Base-by-base conservation (phyloP, 2,113 vertebrate species). In the Erythrocercus mccallii region DNA sequence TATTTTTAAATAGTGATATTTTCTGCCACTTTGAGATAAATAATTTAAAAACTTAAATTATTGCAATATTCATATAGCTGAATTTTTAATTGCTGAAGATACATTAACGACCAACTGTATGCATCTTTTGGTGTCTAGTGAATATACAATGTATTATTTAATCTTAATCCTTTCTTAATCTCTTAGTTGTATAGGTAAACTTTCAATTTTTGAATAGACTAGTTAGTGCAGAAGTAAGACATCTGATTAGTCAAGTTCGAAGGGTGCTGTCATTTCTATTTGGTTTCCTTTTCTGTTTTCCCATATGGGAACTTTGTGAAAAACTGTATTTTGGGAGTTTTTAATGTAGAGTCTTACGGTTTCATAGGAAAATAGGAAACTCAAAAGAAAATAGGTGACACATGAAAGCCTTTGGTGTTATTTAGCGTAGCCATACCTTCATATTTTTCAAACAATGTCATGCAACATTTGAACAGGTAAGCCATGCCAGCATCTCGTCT, bases 31-130 rank as follows among this genome's bases (percentile, higher is more conserved):
- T 85, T 6, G 10, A 88, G 40, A 65, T 96, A 82, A 94, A 94
- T 95, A 90, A 95, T 97, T 94, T 1, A 95, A 82, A 95, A 85
- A 35, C 50, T 62, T 84, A 87, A 95, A 95, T 95, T 95, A 90
- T 73, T 96, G 84, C 93, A 96, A 72, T 97, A 95, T 94, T 95
- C 84, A 94, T 94, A 88, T 81, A 91, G 54, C 54, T 95, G 81
- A 92, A 95, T 87, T 95, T 95, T 95, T 97, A 94, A 90, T 94
- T 95, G 74, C 58, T 83, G 66, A 58, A 86, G 61, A 92, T 81
- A 82, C 73, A 91, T 85, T 84, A 94, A 33, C 60, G 81, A 50
- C 73, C 85, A n/a, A 18, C 31, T 70, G 5, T 81, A 38, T 91
- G 50, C 66, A 69, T 95, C 65, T 95, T 92, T 73, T 87, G 58